Base-by-base conservation (phyloP, 2,113 vertebrate species). In the Lutjanus erythropterus region DNA sequence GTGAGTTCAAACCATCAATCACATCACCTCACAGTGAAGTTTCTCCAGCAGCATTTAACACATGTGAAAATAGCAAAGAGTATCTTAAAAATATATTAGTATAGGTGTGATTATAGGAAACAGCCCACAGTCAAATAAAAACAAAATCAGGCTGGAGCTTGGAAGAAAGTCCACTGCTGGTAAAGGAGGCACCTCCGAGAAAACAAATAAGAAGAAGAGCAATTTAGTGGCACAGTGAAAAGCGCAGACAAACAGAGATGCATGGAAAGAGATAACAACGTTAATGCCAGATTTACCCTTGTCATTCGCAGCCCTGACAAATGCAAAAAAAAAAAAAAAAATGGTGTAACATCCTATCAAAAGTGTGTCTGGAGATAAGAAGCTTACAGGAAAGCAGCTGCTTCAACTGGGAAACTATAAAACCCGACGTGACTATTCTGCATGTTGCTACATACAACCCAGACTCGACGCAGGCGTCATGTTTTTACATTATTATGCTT, bases 351-450 rank as follows among this genome's bases (percentile, higher is more conserved):
- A 44, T 72, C 41, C 41, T 7, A 42, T 73, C 46, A 66, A 44
- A 53, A 65, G 69, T 59, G 56, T 69, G 68, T 73, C 27, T 78
- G 77, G 47, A 75, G 71, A 76, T 62, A 71, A 76, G 68, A 31
- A 35, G 50, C 71, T 67, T 77, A 69, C 1, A 50, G 15, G 41
- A 79, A 60, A 12, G 62, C 50, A 53, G 31, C 53, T 61, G 42
- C 47, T 59, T 70, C 23, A 16, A 56, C 47, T 31, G 56, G 15
- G 25, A 56, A 66, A 41, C n/a, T n/a, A 59, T 5, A 55, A 55
- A 72, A 21, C 12, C 9, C 37, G 75, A 31, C 18, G 3, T 14
- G 21, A 42, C 16, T 25, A 5, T 39, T 64, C 31, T 72, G 53
- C 18, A 41, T 5, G 55, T 2, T 21, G 44, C 5, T 12, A 9